phyloP scores from a whole-genome alignment of 2,888 invertebrate species.

The Dexiosoma caninum region DNA sequence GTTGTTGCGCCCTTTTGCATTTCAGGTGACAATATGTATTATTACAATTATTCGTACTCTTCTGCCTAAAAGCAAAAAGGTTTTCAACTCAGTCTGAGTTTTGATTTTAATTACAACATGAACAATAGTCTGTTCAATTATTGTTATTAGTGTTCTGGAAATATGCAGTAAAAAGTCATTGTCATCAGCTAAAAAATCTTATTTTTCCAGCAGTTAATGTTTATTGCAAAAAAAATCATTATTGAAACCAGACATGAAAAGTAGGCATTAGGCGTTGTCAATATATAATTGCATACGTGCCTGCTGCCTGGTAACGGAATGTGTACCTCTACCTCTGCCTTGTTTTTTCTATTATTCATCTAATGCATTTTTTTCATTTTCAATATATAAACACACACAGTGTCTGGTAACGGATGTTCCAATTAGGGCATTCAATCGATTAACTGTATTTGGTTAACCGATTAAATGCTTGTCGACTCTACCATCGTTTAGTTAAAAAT shows the following conservation, averaged over 20 bases:
- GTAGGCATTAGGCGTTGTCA: slow-evolving; percentile 28
- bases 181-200: slow-evolving; percentile 18
- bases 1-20: too few species aligned
- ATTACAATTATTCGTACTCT: slow-evolving; percentile 1
- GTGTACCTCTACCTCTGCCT: background rate
- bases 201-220: slow-evolving; percentile 13
- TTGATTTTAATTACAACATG: slow-evolving; percentile 35
- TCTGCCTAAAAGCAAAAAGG: background rate
- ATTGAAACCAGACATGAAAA: slow-evolving; percentile 46
- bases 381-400: background rate
- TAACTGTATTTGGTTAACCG: too few species aligned
- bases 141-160: background rate
- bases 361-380: slow-evolving; percentile 1
- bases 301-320: background rate
- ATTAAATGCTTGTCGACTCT: too few species aligned
- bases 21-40: too few species aligned
- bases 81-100: slow-evolving; percentile 19
- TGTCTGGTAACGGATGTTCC: slow-evolving; percentile 7
- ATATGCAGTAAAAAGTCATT: slow-evolving; percentile 37
- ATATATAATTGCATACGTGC: background rate
- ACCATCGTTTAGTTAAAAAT: too few species aligned
- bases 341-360: slow-evolving; percentile 40
- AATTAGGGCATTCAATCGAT: too few species aligned
- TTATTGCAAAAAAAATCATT: slow-evolving; percentile 3
- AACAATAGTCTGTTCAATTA: background rate